Evolutionary conservation across 2,113 vertebrate genomes (phyloP).

Genomic region (Leucopternis melanops): DNA sequence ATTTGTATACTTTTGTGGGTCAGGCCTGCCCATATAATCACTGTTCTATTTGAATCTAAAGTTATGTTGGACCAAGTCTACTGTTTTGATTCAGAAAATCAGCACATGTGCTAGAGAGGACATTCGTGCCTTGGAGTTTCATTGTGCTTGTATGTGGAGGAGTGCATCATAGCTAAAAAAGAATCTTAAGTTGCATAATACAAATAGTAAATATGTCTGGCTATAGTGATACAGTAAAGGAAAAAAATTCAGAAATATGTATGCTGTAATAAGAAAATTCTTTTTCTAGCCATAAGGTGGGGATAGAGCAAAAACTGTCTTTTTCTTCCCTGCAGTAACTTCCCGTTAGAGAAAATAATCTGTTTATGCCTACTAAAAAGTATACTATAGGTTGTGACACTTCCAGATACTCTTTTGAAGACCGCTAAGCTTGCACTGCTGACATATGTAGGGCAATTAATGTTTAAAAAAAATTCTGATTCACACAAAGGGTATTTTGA

Average conservation of each 20-base stretch:
- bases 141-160: not conserved
- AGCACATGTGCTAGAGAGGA: not conserved
- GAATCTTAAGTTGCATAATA: not conserved
- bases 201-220: not conserved
- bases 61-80: not conserved
- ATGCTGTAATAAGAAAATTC: not conserved
- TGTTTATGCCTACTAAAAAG: not conserved
- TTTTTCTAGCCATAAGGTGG: slow-evolving; percentile 62
- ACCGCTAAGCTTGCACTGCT: not conserved
- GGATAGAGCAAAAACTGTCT: slow-evolving; percentile 51
- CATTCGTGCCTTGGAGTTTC: not conserved
- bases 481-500: not conserved
- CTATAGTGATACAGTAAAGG: not conserved
- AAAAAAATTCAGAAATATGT: not conserved
- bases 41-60: not conserved
- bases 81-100: not conserved
- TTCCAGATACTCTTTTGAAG: not conserved
- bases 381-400: not conserved
- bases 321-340: not conserved
- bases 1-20: not conserved
- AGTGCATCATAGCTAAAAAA: not conserved
- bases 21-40: not conserved
- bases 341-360: not conserved
- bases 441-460: not conserved
- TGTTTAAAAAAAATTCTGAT: not conserved